phyloP scores from a whole-genome alignment of 2,797 vertebrate genomes.

The Psittacula derbiana region DNA sequence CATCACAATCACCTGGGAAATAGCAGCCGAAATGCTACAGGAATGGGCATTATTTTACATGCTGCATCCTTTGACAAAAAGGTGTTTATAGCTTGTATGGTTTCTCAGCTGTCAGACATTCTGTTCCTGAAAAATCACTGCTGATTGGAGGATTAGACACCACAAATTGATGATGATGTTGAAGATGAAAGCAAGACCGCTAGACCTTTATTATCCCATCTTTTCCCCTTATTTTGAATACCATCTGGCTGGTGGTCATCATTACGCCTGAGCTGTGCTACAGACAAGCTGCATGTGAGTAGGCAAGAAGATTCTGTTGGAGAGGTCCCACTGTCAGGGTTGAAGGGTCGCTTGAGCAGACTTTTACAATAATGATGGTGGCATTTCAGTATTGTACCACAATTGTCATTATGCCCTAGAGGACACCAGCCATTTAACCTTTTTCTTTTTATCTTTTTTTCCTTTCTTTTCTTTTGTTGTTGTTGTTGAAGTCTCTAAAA shows the following conservation, averaged over 20 bases:
- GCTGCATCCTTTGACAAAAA: conserved; percentile 72
- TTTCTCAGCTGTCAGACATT: conserved; percentile 75
- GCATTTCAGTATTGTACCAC: conserved; percentile 58
- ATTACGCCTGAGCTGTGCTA: conserved; percentile 42
- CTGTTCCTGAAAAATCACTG: conserved; percentile 70
- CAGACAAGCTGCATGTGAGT: conserved; percentile 61
- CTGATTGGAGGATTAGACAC: conserved; percentile 67
- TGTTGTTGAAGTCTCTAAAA: conserved; percentile 69
- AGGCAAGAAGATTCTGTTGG: conserved; percentile 61
- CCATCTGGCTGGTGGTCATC: conserved; percentile 48
- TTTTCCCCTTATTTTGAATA: conserved; percentile 34
- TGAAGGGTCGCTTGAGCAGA: conserved; percentile 61
- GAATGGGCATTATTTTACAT: conserved; percentile 77
- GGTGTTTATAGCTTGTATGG: conserved; percentile 77
- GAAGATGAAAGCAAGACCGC: conserved; percentile 60
- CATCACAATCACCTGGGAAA: conserved; percentile 72
- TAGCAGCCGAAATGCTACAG: conserved; percentile 60
- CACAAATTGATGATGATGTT: conserved; percentile 26
- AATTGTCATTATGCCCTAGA: conserved; percentile 59
- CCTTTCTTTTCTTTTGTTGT: conserved; percentile 27
- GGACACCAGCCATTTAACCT: conserved; percentile 70
- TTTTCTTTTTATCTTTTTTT: conserved; percentile 62
- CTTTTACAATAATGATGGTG: conserved; percentile 69
- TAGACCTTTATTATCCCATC: conserved; percentile 42
- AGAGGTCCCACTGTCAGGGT: conserved; percentile 47